Conservation (phyloP, 2,888 invertebrate genomes). For the Keiferia lycopersicella region DNA sequence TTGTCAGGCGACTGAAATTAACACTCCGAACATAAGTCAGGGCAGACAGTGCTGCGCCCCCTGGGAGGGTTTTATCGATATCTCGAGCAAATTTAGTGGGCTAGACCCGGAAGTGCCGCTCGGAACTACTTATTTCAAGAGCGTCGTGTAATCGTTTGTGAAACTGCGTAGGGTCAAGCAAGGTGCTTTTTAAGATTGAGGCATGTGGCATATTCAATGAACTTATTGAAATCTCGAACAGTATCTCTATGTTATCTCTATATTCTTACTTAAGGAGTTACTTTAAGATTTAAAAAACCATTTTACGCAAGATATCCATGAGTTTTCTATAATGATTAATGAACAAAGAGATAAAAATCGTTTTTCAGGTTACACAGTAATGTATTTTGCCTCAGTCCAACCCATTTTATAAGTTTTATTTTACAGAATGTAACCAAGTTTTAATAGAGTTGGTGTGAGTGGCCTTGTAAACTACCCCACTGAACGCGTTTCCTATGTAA, state of each 20-base stretch:
- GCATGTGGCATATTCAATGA: not conserved
- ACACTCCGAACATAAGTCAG: conserved; percentile 71
- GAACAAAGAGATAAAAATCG: no score
- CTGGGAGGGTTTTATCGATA: conserved; percentile 55
- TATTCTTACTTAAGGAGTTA: no score
- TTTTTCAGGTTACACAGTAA: no score
- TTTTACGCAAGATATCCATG: no score
- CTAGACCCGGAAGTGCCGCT: conserved; percentile 26
- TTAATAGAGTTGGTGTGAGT: conserved; percentile 17
- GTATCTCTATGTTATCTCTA: no score
- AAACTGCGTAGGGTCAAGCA: not conserved
- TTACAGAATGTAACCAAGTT: conserved; percentile 13
- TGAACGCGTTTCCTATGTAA: conserved; percentile 22
- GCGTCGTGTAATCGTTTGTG: not conserved
- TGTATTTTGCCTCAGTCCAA: no score
- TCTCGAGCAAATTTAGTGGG: conserved; percentile 35
- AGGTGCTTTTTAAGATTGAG: not conserved
- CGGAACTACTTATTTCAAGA: conserved; percentile 28
- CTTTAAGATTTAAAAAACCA: no score
- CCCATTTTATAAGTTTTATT: not conserved
- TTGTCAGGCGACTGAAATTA: conserved; percentile 72
- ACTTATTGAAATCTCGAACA: no score
- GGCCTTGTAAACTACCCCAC: conserved; percentile 9
- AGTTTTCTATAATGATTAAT: no score
- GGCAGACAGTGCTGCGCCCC: conserved; percentile 48